A percentile compares a stretch with the other conserved stretches of the same genome.
These are phyloP conservation scores for Psophia crepitans DNA, from an alignment of 2,113 vertebrate genomes.

Conservation along the genomic window DNA sequence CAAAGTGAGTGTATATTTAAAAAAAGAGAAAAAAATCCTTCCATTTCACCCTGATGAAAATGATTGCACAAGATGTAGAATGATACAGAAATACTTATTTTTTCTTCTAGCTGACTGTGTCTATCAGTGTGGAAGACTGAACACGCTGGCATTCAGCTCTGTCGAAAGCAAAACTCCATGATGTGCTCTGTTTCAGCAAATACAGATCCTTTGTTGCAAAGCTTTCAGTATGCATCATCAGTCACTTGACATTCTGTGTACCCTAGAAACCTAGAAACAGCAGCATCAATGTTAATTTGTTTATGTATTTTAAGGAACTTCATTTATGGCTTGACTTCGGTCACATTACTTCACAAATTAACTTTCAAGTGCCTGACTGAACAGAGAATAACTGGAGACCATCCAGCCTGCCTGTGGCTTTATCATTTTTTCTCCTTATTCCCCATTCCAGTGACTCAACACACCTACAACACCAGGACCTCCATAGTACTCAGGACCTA, in stretches of 20 bases:
- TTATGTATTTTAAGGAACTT: conserved; percentile 24
- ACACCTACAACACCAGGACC: not conserved
- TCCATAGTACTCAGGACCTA: not conserved
- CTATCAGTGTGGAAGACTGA: not conserved
- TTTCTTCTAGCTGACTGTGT: not conserved
- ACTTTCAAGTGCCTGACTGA: not conserved
- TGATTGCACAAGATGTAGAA: rapidly evolving
- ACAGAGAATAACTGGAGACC: not conserved
- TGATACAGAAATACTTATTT: not conserved
- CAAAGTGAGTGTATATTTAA: not conserved
- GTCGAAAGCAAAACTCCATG: not conserved
- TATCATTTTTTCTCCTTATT: not conserved
- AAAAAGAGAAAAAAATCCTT: not conserved
- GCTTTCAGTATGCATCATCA: conserved; percentile 32
- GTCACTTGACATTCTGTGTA: not conserved
- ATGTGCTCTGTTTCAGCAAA: conserved; percentile 22
- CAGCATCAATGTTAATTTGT: conserved; percentile 8
- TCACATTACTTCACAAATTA: not conserved
- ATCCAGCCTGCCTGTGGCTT: not conserved
- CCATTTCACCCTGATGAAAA: not conserved
- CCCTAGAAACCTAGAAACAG: conserved; percentile 12
- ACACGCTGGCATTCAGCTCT: not conserved
- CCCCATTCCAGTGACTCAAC: not conserved
- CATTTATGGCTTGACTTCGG: not conserved
- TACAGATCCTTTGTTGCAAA: conserved; percentile 22